Base-by-base conservation (phyloP, 2,797 vertebrate genomes). In the Natrix natrix region DNA sequence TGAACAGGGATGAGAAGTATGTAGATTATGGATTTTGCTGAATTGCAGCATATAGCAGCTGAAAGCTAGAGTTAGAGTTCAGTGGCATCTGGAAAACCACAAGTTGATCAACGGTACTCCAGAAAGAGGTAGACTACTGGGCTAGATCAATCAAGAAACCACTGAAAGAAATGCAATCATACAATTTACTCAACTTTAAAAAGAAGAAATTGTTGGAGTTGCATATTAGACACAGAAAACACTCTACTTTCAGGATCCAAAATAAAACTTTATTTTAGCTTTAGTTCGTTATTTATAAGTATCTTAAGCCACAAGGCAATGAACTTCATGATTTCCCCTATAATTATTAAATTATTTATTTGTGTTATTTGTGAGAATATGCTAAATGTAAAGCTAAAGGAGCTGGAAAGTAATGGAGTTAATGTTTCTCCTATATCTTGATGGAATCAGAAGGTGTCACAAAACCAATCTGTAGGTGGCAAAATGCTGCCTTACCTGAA, bases 401-500 rank as follows among this genome's bases (percentile, higher is more conserved):
- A 28, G 24, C 86, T 91, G 48, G 43, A 83, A 28, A 60, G 28
- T 83, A 92, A 83, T 83, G 43, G 78, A 56, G n/a, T 92, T 83
- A 5, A 78, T 83, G 66, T 83, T 48, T 26, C 56, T 83, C 48
- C 56, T 48, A 69, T 48, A 92, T 89, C 56, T 83, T 88, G 66
- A n/a, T 26, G 17, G 66, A 92, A 74, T 66, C 28, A 37, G 87
- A 92, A 37, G 87, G 89, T 92, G 43, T 28, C 92, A 89, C 66
- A 88, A 88, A 69, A 92, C 87, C 48, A 92, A 92, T 89, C 83
- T 92, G 92, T 55, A 89, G 87, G 66, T 92, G 92, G 28, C 56
- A 83, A 61, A 92, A 89, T 89, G 59, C 63, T 60, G 17, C 56
- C 28, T 61, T 48, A 89, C 87, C 56, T 92, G 92, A 92, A 56